Evolutionary conservation across 2,797 vertebrate species (phyloP), one percentile per base, ranked within the genome.

Genomic region (Pelobates cultripes): DNA sequence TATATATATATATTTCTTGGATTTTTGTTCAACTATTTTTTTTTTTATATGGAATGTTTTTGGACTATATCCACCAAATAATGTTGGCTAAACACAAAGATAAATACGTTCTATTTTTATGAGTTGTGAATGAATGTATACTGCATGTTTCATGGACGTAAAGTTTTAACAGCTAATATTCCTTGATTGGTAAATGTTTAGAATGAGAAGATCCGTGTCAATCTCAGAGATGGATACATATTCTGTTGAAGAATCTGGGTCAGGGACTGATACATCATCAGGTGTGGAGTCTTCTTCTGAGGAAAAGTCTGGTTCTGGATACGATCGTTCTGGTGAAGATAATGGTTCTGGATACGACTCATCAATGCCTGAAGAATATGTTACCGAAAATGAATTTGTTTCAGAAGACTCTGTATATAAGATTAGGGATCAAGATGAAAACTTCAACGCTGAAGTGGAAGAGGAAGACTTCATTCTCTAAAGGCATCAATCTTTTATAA

Each of bases 391-490:
- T 41, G 74, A 71, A 44, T 40, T 40, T 57, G 45, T 28, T 3
- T 4, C 7, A 43, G n/a, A 28, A 41, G 44, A 71, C 70, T 73
- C 47, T 5, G 41, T 40, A 17, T 51, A 43, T 28, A 68, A 82
- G 57, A 77, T 63, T 17, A 28, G 42, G 3, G 68, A 82, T 40
- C 3, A 9, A 3, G 14, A 51, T 40, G n/a, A 70, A 15, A 70
- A 45, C 42, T 43, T 60, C 53, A 53, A 72, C 42, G 17, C 77
- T 4, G 8, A 77, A 8, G 14, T 72, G 17, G 44, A 7, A 28
- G 74, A 72, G 17, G 80, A 82, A 15, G 53, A 82, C 42, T 47
- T 77, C 6, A 66, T 82, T 53, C 17, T 82, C 3, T 82, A 82
- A 55, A 12, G 64, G 42, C 7, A 8, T 45, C 1, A 51, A 71